These are phyloP conservation scores for Typhlichthys subterraneus DNA, from an alignment of 2,797 vertebrate species.

Conservation along the genomic window DNA sequence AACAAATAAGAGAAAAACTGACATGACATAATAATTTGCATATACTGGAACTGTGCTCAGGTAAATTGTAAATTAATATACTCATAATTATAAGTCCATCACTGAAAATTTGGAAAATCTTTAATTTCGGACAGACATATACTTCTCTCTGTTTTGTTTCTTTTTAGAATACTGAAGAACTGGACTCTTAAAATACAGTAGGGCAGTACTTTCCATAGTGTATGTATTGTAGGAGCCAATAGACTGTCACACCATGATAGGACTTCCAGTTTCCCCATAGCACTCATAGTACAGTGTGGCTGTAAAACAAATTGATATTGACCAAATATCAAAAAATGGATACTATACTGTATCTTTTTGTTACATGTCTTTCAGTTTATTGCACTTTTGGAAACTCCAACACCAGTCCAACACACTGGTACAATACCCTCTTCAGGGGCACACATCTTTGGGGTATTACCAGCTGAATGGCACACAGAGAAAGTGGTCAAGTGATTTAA, in stretches of 20 bases:
- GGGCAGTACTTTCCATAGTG: slow-evolving; percentile 51
- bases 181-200: slow-evolving; percentile 45
- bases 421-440: too few relatives aligned
- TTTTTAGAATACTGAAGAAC: slow-evolving; percentile 36
- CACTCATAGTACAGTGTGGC: slow-evolving; percentile 44
- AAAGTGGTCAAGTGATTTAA: neutral
- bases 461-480: neutral
- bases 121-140: slow-evolving; percentile 17
- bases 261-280: slow-evolving; percentile 62
- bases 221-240: slow-evolving; percentile 68
- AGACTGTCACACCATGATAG: slow-evolving; percentile 66
- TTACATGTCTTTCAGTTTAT: too few relatives aligned
- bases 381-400: too few relatives aligned
- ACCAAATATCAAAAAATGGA: too few relatives aligned
- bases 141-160: slow-evolving; percentile 14
- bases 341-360: too few relatives aligned
- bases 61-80: neutral
- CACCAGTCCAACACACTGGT: too few relatives aligned
- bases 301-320: too few relatives aligned
- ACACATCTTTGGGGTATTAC: neutral
- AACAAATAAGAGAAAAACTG: neutral
- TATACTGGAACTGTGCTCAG: too few relatives aligned
- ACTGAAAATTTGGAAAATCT: neutral
- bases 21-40: too few relatives aligned
- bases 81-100: slow-evolving; percentile 6